phyloP scores from a whole-genome alignment of 2,797 vertebrate genomes.

The Acanthurus lineatus region DNA sequence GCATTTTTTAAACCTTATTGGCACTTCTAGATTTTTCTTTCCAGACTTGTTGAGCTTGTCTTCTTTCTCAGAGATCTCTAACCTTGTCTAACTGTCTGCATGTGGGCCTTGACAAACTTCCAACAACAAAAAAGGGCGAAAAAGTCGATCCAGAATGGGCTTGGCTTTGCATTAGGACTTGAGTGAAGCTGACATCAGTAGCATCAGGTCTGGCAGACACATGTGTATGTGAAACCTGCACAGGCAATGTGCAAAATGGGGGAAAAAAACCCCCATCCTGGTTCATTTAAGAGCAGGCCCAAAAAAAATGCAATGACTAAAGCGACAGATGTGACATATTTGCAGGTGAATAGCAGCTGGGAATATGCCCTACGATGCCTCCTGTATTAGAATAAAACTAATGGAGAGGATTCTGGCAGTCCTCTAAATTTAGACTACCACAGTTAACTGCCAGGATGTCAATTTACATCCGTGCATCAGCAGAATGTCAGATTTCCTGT shows the following conservation, averaged over 20 bases:
- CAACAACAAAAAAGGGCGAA: conserved; percentile 17
- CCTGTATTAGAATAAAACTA: conserved; percentile 14
- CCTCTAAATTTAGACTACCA: conserved; percentile 35
- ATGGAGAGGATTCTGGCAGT: conserved; percentile 20
- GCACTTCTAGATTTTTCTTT: too few relatives aligned
- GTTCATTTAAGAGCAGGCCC: conserved; percentile 30
- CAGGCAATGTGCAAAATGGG: conserved; percentile 51
- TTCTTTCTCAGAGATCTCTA: conserved; percentile 20
- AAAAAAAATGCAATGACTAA: conserved; percentile 11
- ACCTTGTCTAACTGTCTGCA: conserved; percentile 22
- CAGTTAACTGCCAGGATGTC: conserved; percentile 5
- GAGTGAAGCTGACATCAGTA: conserved; percentile 25
- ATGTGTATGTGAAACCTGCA: conserved; percentile 41
- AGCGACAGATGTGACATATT: conserved; percentile 45
- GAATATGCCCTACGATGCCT: conserved; percentile 1
- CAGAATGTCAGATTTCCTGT: conserved; percentile 29
- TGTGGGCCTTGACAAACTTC: conserved; percentile 27
- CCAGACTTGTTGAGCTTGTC: background rate
- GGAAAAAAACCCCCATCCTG: conserved; percentile 47
- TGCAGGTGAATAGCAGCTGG: background rate
- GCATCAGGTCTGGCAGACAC: conserved; percentile 58
- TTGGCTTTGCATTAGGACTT: conserved; percentile 22
- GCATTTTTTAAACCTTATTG: too few relatives aligned
- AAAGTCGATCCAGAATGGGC: conserved; percentile 35
- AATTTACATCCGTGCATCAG: background rate